phyloP scores from a whole-genome alignment of 2,888 invertebrate species.

The Sarcophaga rosellei region DNA sequence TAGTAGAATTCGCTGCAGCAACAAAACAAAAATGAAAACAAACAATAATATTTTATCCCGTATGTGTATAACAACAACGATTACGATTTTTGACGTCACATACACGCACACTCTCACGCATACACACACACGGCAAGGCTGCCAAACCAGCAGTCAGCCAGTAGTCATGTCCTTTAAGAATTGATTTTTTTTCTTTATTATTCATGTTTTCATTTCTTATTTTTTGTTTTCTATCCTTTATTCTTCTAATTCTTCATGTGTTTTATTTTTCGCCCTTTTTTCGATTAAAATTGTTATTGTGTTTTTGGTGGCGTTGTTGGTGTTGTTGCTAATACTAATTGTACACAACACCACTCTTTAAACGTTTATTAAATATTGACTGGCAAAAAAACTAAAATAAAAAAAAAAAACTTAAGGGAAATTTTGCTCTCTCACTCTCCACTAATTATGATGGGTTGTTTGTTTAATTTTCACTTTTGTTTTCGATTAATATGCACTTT shows the following conservation, averaged over 20 bases:
- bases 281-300: neutral
- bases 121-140: constrained; percentile 25
- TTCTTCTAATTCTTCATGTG: neutral
- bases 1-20: constrained; percentile 35
- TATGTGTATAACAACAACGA: constrained; percentile 57
- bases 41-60: constrained; percentile 34
- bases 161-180: constrained; percentile 62
- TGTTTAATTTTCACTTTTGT: constrained; percentile 33
- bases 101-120: constrained; percentile 37
- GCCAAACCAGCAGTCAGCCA: constrained; percentile 40
- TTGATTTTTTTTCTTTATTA: constrained; percentile 54
- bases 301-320: constrained; percentile 5
- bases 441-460: neutral
- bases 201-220: constrained; percentile 10
- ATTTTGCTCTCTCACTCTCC: no score
- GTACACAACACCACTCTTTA: neutral
- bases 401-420: no score
- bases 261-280: neutral
- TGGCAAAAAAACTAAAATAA: neutral
- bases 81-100: constrained; percentile 70
- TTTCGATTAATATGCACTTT: constrained; percentile 28
- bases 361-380: constrained; percentile 28
- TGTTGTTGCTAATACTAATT: neutral
- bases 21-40: constrained; percentile 15
- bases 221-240: constrained; percentile 19